A percentile compares a stretch with the other conserved stretches of the same genome.
Conservation (phyloP, 2,888 invertebrate genomes). For the Napeogenes sylphis region DNA sequence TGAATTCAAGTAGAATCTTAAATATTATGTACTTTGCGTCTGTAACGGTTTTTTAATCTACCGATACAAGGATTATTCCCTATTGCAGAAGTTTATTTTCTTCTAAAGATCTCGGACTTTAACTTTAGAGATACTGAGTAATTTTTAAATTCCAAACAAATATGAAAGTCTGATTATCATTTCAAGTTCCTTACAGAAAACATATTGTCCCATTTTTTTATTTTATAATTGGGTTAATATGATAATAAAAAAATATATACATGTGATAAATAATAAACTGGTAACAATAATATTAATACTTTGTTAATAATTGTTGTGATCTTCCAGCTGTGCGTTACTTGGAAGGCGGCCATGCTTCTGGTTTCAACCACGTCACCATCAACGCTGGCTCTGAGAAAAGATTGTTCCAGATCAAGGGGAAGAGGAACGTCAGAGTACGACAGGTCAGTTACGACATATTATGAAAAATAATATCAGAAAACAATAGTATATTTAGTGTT, state of each 20-base stretch:
- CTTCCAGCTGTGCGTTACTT: constrained; percentile 84
- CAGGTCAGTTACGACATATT: constrained; percentile 72
- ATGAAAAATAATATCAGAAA: too few species aligned
- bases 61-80: too few species aligned
- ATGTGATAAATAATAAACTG: background rate
- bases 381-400: constrained; percentile 84
- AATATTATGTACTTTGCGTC: background rate
- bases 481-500: too few species aligned
- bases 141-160: too few species aligned
- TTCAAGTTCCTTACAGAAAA: too few species aligned
- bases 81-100: too few species aligned
- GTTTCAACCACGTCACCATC: constrained; percentile 90
- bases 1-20: background rate
- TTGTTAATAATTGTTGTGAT: background rate
- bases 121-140: too few species aligned
- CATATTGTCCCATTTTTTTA: too few species aligned
- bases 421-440: constrained; percentile 87
- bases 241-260: background rate
- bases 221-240: background rate
- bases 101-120: too few species aligned
- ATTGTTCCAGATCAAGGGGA: constrained; percentile 94
- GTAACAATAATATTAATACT: background rate
- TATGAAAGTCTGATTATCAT: too few species aligned
- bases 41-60: too few species aligned
- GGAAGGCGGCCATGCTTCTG: constrained; percentile 90